Evolutionary conservation across 2,888 invertebrate genomes (phyloP).

Genomic region (Chymomyza amoena): DNA sequence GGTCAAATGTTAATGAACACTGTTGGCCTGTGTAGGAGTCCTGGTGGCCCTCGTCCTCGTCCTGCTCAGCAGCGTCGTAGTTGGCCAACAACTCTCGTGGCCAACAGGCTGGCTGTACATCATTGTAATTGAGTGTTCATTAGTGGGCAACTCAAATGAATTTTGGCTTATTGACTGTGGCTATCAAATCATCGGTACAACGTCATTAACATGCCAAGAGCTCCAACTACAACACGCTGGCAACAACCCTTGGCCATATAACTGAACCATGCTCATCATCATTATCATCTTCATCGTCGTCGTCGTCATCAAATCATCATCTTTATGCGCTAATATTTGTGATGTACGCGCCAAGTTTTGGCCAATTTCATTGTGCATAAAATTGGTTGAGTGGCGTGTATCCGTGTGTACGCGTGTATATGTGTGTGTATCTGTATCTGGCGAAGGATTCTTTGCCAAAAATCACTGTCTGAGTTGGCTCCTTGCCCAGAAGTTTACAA

Average conservation of each 20-base stretch:
- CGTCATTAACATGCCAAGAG: constrained; percentile 55
- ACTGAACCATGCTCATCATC: not conserved
- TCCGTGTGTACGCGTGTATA: not conserved
- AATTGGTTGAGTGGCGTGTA: constrained; percentile 37
- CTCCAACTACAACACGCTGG: constrained; percentile 7
- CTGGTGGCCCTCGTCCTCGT: not conserved
- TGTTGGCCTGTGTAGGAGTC: not conserved
- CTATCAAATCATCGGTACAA: constrained; percentile 50
- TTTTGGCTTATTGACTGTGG: constrained; percentile 64
- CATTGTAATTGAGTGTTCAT: constrained; percentile 73
- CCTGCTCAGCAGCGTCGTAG: not conserved
- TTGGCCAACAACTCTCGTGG: constrained; percentile 14
- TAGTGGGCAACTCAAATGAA: constrained; percentile 60
- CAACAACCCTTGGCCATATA: not conserved
- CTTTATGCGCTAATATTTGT: constrained; percentile 70
- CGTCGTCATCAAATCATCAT: constrained; percentile 68
- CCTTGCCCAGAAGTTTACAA: constrained; percentile 56
- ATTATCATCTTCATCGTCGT: constrained; percentile 46
- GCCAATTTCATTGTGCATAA: constrained; percentile 68
- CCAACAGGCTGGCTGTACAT: constrained; percentile 43
- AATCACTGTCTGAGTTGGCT: not conserved
- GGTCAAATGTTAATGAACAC: constrained; percentile 68
- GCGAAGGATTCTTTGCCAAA: not conserved
- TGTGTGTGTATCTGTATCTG: constrained; percentile 6
- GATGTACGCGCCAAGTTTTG: constrained; percentile 66